phyloP scores from a whole-genome alignment of 1,140 invertebrate genomes.

The Ptiloglossa arizonensis region DNA sequence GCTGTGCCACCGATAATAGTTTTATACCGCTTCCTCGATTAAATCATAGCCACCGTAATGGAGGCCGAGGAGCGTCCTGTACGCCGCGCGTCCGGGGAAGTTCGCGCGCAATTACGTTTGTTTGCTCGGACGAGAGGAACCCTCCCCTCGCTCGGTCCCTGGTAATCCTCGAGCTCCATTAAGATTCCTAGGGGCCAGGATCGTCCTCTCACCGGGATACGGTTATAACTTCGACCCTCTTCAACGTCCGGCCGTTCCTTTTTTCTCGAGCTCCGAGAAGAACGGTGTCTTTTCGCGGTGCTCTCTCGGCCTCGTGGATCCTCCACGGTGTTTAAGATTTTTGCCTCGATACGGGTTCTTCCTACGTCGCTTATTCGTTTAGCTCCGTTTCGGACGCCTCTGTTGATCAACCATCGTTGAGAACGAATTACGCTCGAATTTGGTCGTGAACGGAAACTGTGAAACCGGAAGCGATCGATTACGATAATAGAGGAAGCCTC shows the following conservation, averaged over 20 bases:
- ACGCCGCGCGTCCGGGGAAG: conserved; percentile 35
- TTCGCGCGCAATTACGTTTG: conserved; percentile 69
- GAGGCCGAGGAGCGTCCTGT: conserved; percentile 23
- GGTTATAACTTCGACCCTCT: conserved; percentile 63
- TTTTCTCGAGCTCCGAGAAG: conserved; percentile 14
- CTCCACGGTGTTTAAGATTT: too few species aligned
- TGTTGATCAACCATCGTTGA: too few species aligned
- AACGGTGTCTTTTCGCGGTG: conserved; percentile 29
- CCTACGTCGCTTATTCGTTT: too few species aligned
- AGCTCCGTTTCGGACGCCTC: too few species aligned
- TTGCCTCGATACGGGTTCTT: too few species aligned
- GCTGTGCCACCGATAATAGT: conserved; percentile 65
- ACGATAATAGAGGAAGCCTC: too few species aligned
- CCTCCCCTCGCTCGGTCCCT: conserved; percentile 26
- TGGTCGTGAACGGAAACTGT: too few species aligned
- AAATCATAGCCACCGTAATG: conserved; percentile 63
- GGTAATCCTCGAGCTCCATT: conserved; percentile 68
- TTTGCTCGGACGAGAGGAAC: conserved; percentile 59
- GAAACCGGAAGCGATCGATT: too few species aligned
- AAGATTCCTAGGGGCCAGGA: conserved; percentile 68
- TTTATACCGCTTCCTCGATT: conserved; percentile 64
- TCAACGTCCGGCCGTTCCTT: conserved; percentile 55
- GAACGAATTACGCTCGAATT: too few species aligned
- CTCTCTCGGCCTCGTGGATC: too few species aligned
- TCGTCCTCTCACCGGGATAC: conserved; percentile 63